Evolutionary conservation across 2,797 vertebrate species (phyloP).

Genomic region (Periparus ater): DNA sequence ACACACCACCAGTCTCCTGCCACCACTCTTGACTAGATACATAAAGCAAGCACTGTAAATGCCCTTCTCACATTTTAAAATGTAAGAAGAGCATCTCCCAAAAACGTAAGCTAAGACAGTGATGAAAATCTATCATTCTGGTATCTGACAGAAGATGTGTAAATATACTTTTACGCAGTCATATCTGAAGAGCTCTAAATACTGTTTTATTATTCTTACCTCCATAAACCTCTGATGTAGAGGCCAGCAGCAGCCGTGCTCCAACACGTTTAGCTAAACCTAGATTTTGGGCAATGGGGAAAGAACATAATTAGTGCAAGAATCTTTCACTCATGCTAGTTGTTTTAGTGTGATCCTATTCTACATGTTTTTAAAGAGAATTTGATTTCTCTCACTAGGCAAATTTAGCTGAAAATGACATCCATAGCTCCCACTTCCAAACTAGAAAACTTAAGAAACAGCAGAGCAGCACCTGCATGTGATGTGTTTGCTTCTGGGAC

Average conservation of each 20-base stretch:
- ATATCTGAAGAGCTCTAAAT: background rate
- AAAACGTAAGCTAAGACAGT: background rate
- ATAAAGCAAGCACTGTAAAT: background rate
- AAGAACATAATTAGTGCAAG: background rate
- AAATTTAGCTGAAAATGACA: background rate
- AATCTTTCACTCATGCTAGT: background rate
- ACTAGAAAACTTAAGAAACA: background rate
- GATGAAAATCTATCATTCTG: background rate
- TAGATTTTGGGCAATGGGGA: slow-evolving; percentile 46
- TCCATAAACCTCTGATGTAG: slow-evolving; percentile 97
- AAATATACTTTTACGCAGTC: background rate
- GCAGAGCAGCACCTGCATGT: background rate
- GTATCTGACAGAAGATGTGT: background rate
- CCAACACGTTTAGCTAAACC: slow-evolving; percentile 96
- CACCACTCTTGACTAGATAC: background rate
- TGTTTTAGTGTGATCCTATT: background rate
- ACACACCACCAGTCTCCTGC: background rate
- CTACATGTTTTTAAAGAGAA: background rate
- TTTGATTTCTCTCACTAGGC: background rate
- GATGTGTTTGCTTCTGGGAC: background rate
- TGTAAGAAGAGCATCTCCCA: background rate
- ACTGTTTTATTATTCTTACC: slow-evolving; percentile 78
- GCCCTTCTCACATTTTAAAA: background rate
- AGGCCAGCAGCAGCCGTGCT: slow-evolving; percentile 93
- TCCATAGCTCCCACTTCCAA: background rate